These are phyloP conservation scores for Eulithis testata DNA, from an alignment of 2,888 invertebrate species.

Conservation along the genomic window DNA sequence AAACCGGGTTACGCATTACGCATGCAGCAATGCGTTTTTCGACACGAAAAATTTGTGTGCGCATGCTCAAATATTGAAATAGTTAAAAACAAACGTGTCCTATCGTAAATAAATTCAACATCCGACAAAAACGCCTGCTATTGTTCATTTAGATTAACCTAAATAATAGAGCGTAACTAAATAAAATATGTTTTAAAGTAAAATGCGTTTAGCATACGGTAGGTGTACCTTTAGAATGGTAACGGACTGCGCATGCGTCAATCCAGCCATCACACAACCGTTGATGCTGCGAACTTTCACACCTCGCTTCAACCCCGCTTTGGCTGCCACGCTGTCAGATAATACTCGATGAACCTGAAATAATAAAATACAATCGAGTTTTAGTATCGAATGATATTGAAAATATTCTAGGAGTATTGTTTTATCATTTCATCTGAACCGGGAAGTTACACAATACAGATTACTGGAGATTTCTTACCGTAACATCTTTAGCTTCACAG, in stretches of 20 bases:
- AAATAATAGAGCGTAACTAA: not conserved
- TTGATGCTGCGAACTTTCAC: slow-evolving; percentile 96
- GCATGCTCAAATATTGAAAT: slow-evolving; percentile 2
- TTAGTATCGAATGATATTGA: not conserved
- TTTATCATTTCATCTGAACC: not conserved
- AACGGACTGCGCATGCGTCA: slow-evolving; percentile 95
- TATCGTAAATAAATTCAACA: not conserved
- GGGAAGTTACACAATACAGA: slow-evolving; percentile 7
- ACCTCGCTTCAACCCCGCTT: slow-evolving; percentile 94
- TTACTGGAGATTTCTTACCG: slow-evolving; percentile 81
- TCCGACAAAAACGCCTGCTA: not conserved
- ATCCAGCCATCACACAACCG: slow-evolving; percentile 91
- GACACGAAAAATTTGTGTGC: not conserved
- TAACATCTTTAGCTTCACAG: slow-evolving; percentile 96
- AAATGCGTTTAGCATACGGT: slow-evolving; percentile 6
- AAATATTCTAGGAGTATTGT: not conserved
- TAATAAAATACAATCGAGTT: slow-evolving; percentile 5
- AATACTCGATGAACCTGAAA: slow-evolving; percentile 93
- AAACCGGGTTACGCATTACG: slow-evolving; percentile 2
- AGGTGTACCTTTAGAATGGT: slow-evolving; percentile 91
- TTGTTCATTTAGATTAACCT: not conserved
- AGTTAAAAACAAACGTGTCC: not conserved
- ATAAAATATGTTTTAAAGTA: slow-evolving; percentile 3
- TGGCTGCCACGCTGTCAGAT: slow-evolving; percentile 93
- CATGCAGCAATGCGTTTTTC: slow-evolving; percentile 11